Conservation (phyloP, 2,797 vertebrate genomes). For the Syncerus caffer region DNA sequence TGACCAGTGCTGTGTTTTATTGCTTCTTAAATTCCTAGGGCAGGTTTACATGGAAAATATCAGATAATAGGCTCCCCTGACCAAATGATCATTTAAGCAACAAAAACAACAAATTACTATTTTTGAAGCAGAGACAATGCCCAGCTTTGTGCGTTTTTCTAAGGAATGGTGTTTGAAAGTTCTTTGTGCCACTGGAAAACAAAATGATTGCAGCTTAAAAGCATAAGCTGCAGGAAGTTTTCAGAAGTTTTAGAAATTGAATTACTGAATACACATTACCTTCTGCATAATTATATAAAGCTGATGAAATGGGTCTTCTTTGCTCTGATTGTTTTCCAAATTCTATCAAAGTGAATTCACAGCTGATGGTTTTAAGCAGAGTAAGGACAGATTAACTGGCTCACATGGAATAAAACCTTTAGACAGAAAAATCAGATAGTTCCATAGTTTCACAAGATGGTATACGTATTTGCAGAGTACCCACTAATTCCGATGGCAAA, state of each 20-base stretch:
- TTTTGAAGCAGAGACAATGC: neutral
- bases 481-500: conserved; percentile 4
- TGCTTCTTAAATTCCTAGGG: neutral
- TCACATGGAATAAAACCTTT: conserved; percentile 46
- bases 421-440: conserved; percentile 17
- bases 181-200: neutral
- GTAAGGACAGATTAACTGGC: conserved; percentile 1
- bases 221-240: neutral
- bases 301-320: conserved; percentile 33
- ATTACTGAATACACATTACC: conserved; percentile 9
- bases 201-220: neutral
- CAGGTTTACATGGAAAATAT: neutral
- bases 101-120: neutral
- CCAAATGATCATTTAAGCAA: neutral
- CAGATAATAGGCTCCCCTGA: neutral
- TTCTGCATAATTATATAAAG: neutral
- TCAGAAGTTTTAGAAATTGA: conserved; percentile 24
- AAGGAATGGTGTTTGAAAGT: neutral
- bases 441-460: neutral
- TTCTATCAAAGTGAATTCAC: conserved; percentile 60
- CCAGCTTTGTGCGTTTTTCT: neutral
- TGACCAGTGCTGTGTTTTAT: neutral
- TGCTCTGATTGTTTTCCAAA: conserved; percentile 77
- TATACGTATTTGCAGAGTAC: conserved; percentile 31
- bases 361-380: conserved; percentile 42